Conservation (phyloP, 2,888 invertebrate genomes). For the Galeruca laticollis region DNA sequence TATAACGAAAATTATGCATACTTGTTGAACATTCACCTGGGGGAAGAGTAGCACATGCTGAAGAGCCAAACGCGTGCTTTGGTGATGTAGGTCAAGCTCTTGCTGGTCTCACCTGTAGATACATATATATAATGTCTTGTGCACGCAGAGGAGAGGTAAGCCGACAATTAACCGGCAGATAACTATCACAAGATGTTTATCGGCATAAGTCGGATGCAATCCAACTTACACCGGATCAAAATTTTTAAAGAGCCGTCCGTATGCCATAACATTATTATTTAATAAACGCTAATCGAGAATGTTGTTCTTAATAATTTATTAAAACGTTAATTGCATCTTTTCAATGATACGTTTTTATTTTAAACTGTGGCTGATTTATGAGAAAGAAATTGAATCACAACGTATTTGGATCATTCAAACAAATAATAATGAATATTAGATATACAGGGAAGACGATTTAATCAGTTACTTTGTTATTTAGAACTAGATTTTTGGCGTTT, state of each 20-base stretch:
- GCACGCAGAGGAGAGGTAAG: slow-evolving; percentile 22
- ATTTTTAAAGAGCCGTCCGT: slow-evolving; percentile 22
- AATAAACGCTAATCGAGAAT: slow-evolving; percentile 26
- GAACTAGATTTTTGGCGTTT: too few species aligned
- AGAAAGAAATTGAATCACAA: too few species aligned
- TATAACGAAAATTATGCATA: slow-evolving; percentile 14
- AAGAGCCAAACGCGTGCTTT: slow-evolving; percentile 39
- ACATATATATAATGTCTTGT: slow-evolving; percentile 25
- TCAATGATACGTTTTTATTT: background rate
- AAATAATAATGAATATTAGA: too few species aligned
- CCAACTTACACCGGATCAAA: slow-evolving; percentile 24
- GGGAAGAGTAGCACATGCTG: slow-evolving; percentile 27
- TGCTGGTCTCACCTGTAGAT: slow-evolving; percentile 42
- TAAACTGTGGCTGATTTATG: background rate
- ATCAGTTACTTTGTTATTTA: too few species aligned
- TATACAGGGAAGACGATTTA: too few species aligned
- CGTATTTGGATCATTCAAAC: too few species aligned
- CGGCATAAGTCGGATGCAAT: slow-evolving; percentile 29
- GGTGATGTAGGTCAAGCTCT: slow-evolving; percentile 47
- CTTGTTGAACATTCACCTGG: slow-evolving; percentile 18
- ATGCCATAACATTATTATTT: slow-evolving; percentile 25
- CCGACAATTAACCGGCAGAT: slow-evolving; percentile 41
- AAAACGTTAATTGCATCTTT: slow-evolving; percentile 6
- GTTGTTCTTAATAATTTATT: slow-evolving; percentile 29
- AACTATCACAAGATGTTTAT: slow-evolving; percentile 44